Base-by-base conservation (phyloP, 2,113 vertebrate species). In the Hippocampus zosterae region DNA sequence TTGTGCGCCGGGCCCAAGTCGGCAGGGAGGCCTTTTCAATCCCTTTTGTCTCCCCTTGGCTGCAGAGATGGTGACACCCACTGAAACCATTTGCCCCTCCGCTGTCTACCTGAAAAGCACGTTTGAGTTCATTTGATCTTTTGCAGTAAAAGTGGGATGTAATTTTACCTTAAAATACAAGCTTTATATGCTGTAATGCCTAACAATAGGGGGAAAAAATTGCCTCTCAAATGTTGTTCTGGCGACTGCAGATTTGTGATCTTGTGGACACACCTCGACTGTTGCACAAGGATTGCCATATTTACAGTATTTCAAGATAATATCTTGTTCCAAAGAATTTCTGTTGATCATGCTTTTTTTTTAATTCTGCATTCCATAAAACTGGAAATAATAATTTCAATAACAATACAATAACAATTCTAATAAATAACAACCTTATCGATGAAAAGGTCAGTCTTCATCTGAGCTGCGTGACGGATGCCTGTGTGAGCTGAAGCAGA, bases 401-500 rank as follows among this genome's bases (percentile, higher is more conserved):
- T n/a, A n/a, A n/a, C n/a, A n/a, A 46, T 25, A 15, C 4, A 46
- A 46, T 25, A 62, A 18, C 19, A 25, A 37, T 19, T 6, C 19
- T 4, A 46, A 15, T 15, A 46, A 46, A 4, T 12, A 42, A 12
- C 41, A 42, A 12, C 11, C 41, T 44, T 13, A 44, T 44, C 25
- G 21, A 23, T 5, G 1, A 50, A 25, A 11, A 37, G 55, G 42
- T 2, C 37, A 91, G 71, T 96, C 92, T 0, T 88, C 94, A 2
- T 94, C 92, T 0, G 93, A 93, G 85, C 91, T 95, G 68, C 94
- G 91, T 0, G 91, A 93, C 1, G 93, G 92, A 91, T 96, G 94
- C 86, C 95, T 92, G 64, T 93, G 93, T 86, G 96, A 93, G 66
- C 92, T 87, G 0, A 96, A 93, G 86, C 91, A 88, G 52, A 99